Conservation (phyloP, 2,797 vertebrate species). For the Diglossa cyanea region DNA sequence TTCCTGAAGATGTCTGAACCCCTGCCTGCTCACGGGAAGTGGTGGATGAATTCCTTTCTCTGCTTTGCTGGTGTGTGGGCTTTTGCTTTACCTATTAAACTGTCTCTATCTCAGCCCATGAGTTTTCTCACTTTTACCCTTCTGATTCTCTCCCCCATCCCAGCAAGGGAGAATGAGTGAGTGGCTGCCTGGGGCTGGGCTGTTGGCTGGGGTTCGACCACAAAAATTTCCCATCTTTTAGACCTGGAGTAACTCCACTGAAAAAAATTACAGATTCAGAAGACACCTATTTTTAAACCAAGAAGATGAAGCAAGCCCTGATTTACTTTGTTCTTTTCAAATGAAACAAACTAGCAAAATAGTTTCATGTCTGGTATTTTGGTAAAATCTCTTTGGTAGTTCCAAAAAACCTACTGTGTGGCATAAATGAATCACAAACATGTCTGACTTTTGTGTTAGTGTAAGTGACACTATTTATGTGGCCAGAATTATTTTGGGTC, state of each 20-base stretch:
- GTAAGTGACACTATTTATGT: conserved; percentile 2
- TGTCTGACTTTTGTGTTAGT: conserved; percentile 3
- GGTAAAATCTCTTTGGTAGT: not conserved
- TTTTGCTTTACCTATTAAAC: not conserved
- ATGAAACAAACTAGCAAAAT: not conserved
- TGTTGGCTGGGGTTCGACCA: not conserved
- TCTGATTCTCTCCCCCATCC: not conserved
- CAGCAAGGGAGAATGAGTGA: not conserved
- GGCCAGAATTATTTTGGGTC: not conserved
- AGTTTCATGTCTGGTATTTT: conserved; percentile 1
- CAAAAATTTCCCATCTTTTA: not conserved
- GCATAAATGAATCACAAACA: conserved; percentile 1
- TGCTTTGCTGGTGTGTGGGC: not conserved
- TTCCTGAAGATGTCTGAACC: not conserved
- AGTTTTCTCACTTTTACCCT: not conserved
- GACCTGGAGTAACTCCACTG: not conserved
- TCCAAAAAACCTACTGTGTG: not conserved
- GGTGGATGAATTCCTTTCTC: not conserved
- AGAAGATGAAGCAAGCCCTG: not conserved
- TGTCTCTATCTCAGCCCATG: not conserved
- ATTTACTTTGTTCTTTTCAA: not conserved
- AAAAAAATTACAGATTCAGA: not conserved
- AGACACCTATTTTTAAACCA: not conserved
- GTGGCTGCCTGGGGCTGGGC: not conserved
- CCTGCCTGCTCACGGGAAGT: not conserved